These are phyloP conservation scores for Mesorhabditis spiculigera DNA, from an alignment of 2,888 invertebrate genomes.

Conservation along the genomic window DNA sequence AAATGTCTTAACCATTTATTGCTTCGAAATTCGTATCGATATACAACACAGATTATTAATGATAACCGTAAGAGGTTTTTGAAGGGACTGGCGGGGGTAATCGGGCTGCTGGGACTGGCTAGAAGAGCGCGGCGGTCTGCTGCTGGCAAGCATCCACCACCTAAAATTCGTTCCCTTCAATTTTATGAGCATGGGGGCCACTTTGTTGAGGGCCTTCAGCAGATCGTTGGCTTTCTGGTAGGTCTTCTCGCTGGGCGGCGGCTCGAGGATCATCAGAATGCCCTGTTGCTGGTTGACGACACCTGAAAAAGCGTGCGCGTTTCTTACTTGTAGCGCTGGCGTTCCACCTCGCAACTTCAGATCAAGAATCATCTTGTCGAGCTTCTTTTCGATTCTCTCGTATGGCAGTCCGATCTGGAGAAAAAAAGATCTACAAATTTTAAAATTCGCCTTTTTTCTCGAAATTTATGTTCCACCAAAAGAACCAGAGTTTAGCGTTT, in stretches of 20 bases:
- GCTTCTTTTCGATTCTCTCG: background rate
- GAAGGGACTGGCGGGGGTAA: too few relatives aligned
- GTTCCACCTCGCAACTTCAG: background rate
- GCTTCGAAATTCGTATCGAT: too few relatives aligned
- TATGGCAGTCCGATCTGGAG: background rate
- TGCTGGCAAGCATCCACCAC: conserved; percentile 1
- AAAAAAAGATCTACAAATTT: too few relatives aligned
- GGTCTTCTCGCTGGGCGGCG: background rate
- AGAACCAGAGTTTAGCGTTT: too few relatives aligned
- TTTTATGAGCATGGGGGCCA: background rate
- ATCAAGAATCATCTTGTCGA: background rate
- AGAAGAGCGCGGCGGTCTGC: background rate
- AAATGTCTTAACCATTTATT: too few relatives aligned
- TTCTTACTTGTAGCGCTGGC: too few relatives aligned
- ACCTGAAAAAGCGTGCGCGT: background rate
- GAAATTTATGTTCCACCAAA: too few relatives aligned
- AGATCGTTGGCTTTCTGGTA: conserved; percentile 4
- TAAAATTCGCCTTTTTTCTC: too few relatives aligned
- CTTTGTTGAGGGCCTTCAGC: background rate
- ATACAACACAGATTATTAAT: too few relatives aligned
- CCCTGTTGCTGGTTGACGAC: background rate
- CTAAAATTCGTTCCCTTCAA: background rate
- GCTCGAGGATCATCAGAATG: background rate
- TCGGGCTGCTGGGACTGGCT: background rate
- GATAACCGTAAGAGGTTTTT: too few relatives aligned